Conservation (phyloP, 2,113 vertebrate species). For the Vanacampus margaritifer region DNA sequence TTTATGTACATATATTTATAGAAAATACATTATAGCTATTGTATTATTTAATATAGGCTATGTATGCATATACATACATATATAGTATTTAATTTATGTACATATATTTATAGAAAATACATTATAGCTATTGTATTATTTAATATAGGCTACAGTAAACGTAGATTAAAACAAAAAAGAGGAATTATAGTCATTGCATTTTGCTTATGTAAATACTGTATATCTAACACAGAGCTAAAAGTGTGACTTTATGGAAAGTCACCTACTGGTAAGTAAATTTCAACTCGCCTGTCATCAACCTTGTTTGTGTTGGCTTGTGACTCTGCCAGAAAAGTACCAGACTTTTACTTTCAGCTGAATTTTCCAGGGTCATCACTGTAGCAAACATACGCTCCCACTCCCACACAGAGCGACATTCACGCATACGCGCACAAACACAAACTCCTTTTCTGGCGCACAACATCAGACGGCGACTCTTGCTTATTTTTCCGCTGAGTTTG, state of each 20-base stretch:
- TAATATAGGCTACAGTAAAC: no score
- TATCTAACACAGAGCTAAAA: neutral
- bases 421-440: constrained; percentile 24
- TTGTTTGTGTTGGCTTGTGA: constrained; percentile 29
- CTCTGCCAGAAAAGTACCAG: constrained; percentile 30
- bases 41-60: no score
- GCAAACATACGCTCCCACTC: constrained; percentile 17
- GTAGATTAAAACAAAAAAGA: neutral
- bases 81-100: no score
- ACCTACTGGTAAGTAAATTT: constrained; percentile 1
- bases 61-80: no score
- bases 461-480: constrained; percentile 16
- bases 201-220: neutral
- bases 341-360: constrained; percentile 25
- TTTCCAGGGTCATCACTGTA: constrained; percentile 29
- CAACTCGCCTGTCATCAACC: neutral
- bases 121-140: no score
- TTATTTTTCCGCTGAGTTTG: constrained; percentile 32
- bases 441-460: constrained; percentile 22
- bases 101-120: no score
- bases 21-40: no score
- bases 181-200: neutral
- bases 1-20: no score
- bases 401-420: constrained; percentile 13
- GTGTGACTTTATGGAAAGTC: neutral